Conservation (phyloP, 1,140 invertebrate species). For the Pemphigus obesinymphae region DNA sequence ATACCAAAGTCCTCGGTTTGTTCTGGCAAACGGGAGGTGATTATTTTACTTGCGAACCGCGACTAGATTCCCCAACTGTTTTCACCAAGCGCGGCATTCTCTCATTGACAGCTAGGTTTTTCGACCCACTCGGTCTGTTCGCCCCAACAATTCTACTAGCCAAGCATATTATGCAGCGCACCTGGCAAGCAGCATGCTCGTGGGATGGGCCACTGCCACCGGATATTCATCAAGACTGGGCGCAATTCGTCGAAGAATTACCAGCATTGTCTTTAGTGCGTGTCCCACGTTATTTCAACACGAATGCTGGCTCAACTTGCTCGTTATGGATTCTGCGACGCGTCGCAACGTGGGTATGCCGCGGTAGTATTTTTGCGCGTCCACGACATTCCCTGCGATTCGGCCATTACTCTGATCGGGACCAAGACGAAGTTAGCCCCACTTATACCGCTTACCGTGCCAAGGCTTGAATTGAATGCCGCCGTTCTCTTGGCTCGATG, state of each 20-base stretch:
- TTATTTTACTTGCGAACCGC: not conserved
- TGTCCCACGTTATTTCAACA: not conserved
- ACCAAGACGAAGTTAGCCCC: conserved; percentile 48
- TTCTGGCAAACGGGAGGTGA: not conserved
- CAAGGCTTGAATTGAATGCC: conserved; percentile 49
- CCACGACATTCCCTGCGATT: not conserved
- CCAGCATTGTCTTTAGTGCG: not conserved
- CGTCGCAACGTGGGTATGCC: conserved; percentile 48
- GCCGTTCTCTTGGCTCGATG: conserved; percentile 47
- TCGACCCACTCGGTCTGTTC: not conserved
- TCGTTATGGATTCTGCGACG: conserved; percentile 48
- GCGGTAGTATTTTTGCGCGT: conserved; percentile 46
- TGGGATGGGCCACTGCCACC: not conserved
- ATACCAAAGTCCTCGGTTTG: not conserved
- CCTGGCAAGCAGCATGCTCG: not conserved
- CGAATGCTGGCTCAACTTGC: too few species aligned
- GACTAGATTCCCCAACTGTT: not conserved
- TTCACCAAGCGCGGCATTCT: not conserved
- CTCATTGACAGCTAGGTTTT: not conserved
- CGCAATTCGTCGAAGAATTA: not conserved
- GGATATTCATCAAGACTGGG: not conserved
- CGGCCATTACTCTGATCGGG: not conserved
- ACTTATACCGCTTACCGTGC: conserved; percentile 47
- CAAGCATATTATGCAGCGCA: too few species aligned
- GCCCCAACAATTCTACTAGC: not conserved